Percentiles rank a stretch among this genome's conserved stretches.
phyloP scores from a whole-genome alignment of 2,888 invertebrate species.

The Coelopa pilipes region DNA sequence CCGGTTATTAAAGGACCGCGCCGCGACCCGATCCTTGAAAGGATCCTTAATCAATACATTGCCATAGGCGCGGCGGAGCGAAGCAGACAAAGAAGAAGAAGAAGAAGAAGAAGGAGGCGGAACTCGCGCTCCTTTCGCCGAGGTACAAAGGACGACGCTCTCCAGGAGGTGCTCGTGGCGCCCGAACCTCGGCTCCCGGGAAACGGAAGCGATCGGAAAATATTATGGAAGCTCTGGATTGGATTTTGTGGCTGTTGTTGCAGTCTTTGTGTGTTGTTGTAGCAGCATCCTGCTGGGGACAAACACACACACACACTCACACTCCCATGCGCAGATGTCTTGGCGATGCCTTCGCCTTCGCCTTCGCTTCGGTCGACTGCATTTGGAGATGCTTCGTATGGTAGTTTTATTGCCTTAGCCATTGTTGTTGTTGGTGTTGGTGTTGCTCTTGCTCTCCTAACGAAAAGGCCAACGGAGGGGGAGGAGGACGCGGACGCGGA shows the following conservation, averaged over 20 bases:
- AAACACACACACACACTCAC: neutral
- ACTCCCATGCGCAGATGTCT: neutral
- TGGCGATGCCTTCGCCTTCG: neutral
- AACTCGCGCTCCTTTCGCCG: neutral
- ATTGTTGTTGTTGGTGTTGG: neutral
- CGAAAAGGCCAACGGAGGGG: neutral
- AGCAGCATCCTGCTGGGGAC: too few species aligned
- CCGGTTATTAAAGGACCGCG: too few species aligned
- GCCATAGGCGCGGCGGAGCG: too few species aligned
- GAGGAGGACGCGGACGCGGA: too few species aligned
- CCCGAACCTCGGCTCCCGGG: neutral
- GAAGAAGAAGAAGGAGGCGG: neutral
- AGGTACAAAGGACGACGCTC: neutral
- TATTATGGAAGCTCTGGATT: constrained; percentile 52
- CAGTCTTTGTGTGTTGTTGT: constrained; percentile 44
- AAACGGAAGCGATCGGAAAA: constrained; percentile 43
- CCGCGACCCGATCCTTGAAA: neutral
- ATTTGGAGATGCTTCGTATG: too few species aligned
- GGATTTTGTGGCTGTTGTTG: constrained; percentile 46
- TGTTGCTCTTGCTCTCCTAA: too few species aligned
- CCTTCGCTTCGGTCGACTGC: neutral
- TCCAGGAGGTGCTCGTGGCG: constrained; percentile 2
- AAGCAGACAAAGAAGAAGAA: neutral
- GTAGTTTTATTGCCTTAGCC: constrained; percentile 15
- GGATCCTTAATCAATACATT: neutral